Base-by-base conservation (phyloP, 1,140 invertebrate species). In the Ips nitidus region DNA sequence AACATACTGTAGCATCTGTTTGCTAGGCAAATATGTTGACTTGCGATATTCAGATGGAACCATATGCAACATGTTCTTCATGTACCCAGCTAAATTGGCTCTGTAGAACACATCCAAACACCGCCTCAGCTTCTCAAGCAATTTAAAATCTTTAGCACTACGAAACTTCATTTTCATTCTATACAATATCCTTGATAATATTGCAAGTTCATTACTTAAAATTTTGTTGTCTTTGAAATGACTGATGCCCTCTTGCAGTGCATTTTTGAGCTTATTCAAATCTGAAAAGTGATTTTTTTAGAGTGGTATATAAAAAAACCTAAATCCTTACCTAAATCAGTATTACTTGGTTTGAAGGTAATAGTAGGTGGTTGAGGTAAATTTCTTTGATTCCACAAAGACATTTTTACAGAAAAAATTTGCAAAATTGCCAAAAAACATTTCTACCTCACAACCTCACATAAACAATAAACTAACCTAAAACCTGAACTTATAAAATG, bases 91-190 rank as follows among this genome's bases (percentile, higher is more conserved):
- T 4, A 85, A 64, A 40, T 78, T 69, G 47, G 83, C 71, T 36
- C 76, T 72, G 4, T 82, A 76, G 75, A 82, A 84, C 66, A 81
- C 83, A n/a, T 81, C 68, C 43, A 85, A 69, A 2, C 78, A 77
- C 75, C 79, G 79, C 52, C 82, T 83, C 1, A 84, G 67, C 76
- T 83, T 85, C 70, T 81, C 81, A 78, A 85, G 81, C 43, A 74
- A 72, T 74, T 83, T 84, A 4, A 84, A 75, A 8, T 84, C 84
- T 65, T 84, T 85, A 22, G 83, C 82, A 60, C 64, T 78, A 47
- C 84, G 78, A 76, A 85, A 83, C 80, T 85, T 85, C 56, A 75
- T 79, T 75, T 84, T 84, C 81, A 85, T 82, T 41, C 84, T 76
- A 73, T 85, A 85, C 63, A 85, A 80, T 57, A 82, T 72, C 56